A percentile compares a stretch with the other conserved stretches of the same genome.
Evolutionary conservation across 2,888 invertebrate species (phyloP).

Genomic region (Nephrotoma appendiculata): DNA sequence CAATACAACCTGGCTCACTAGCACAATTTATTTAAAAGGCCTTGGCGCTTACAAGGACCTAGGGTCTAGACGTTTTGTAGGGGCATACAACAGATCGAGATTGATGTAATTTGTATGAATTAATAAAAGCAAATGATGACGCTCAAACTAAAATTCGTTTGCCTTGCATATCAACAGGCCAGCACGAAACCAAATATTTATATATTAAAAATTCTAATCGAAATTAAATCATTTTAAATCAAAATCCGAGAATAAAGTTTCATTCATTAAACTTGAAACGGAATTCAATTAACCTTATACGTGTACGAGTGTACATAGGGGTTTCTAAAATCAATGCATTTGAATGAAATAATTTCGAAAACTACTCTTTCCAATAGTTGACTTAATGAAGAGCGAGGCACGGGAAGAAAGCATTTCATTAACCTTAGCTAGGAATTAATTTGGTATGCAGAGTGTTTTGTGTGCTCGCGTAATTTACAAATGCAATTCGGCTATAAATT

Average conservation of each 20-base stretch:
- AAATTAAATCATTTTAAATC: background rate
- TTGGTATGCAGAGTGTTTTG: background rate
- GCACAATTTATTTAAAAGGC: too few relatives aligned
- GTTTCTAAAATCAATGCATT: background rate
- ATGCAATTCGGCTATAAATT: background rate
- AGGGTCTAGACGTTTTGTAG: too few relatives aligned
- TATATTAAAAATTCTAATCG: background rate
- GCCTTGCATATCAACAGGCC: background rate
- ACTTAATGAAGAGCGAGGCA: background rate
- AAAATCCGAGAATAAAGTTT: background rate
- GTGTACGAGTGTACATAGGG: background rate
- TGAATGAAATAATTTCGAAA: background rate
- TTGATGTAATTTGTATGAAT: too few relatives aligned
- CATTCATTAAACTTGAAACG: background rate
- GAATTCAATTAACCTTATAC: background rate
- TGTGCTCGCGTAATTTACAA: background rate
- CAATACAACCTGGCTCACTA: too few relatives aligned
- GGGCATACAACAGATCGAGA: too few relatives aligned
- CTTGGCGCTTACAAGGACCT: too few relatives aligned
- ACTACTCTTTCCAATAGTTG: background rate
- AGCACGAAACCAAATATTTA: background rate
- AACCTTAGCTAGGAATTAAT: background rate
- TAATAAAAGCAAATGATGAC: background rate
- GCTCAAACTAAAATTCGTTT: background rate
- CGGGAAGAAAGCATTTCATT: background rate